Evolutionary conservation across 2,113 vertebrate genomes (phyloP), one percentile per base, ranked within the genome.

Genomic region (Ramphastos sulfuratus): DNA sequence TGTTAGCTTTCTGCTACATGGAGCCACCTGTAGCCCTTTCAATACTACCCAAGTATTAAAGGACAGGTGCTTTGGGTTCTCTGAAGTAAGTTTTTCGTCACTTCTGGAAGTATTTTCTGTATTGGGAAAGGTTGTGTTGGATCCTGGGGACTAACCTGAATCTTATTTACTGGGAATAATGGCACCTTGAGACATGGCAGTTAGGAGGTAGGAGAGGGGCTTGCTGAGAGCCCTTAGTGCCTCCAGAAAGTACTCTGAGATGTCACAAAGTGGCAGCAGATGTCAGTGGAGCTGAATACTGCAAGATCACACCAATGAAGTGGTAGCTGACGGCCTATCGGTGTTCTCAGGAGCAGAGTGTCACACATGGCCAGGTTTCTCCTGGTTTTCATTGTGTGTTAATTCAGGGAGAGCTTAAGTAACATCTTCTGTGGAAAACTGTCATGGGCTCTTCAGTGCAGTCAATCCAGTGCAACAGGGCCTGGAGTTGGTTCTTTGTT

Each of bases 331-430:
- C 12, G 23, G 35, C 10, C 42, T 28, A n/a, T n/a, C n/a, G n/a
- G n/a, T n/a, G n/a, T n/a, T n/a, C n/a, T n/a, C n/a, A n/a, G n/a
- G n/a, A n/a, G n/a, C n/a, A n/a, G n/a, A n/a, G n/a, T n/a, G n/a
- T n/a, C n/a, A n/a, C n/a, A n/a, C n/a, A n/a, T n/a, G n/a, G n/a
- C n/a, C n/a, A n/a, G 42, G 30, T 15, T 59, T 70, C 35, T 73
- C 35, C 15, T 27, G 69, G 20, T 12, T 15, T 4, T 9, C 1
- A 0, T 5, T 10, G 13, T 23, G 12, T 35, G 23, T 23, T 61
- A 28, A 20, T 61, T 44, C 46, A 9, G 35, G 73, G 69, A 77
- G 28, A 31, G 39, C 67, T 15, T 14, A 33, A 12, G 46, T 14
- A 20, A n/a, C 30, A 33, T 39, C 15, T 73, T 67, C 25, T 23